phyloP scores from a whole-genome alignment of 2,113 vertebrate genomes.

The Spheniscus mendiculus region DNA sequence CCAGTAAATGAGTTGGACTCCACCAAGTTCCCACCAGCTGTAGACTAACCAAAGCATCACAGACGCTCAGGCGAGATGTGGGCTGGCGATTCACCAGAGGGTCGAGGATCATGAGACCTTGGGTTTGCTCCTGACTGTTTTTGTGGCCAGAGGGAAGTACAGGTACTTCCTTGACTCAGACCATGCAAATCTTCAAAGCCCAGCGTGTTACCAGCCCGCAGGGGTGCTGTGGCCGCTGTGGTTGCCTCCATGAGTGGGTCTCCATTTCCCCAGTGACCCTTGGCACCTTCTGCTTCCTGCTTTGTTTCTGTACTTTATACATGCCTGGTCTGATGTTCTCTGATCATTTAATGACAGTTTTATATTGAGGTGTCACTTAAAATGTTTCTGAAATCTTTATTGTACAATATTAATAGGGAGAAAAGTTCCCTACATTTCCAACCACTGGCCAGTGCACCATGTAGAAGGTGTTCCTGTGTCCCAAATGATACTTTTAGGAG shows the following conservation, averaged over 20 bases:
- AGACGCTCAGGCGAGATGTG: accelerated
- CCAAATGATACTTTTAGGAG: background rate
- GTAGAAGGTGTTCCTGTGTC: background rate
- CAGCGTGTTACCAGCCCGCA: accelerated
- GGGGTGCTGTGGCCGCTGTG: accelerated
- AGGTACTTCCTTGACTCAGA: background rate
- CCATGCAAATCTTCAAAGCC: background rate
- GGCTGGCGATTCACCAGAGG: background rate
- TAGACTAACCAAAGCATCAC: background rate
- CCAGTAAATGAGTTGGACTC: background rate
- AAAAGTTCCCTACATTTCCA: background rate
- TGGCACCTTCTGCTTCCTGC: background rate
- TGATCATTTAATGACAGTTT: background rate
- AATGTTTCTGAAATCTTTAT: background rate
- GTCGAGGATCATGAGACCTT: background rate
- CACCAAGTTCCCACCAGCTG: background rate
- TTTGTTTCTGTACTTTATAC: background rate
- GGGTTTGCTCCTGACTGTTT: background rate
- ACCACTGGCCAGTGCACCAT: accelerated
- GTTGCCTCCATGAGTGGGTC: background rate
- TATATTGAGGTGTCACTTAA: background rate
- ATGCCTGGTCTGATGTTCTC: background rate
- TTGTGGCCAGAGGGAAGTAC: background rate
- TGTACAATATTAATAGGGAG: background rate
- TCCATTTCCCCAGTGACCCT: background rate